phyloP scores from a whole-genome alignment of 2,797 vertebrate genomes.

The Naso thynnoides region DNA sequence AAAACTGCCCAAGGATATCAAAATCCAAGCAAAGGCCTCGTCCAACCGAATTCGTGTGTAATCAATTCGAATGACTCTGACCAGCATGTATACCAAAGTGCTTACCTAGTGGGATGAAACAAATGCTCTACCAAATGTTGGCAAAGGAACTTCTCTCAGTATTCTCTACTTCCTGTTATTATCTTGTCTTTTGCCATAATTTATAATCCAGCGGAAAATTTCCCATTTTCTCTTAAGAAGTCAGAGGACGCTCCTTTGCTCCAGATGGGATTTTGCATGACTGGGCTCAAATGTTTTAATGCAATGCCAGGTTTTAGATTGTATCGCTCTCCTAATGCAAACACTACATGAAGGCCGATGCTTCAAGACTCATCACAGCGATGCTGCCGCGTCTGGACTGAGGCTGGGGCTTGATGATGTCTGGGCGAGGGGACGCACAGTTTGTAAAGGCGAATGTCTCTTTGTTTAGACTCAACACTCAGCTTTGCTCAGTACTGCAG shows the following conservation, averaged over 20 bases:
- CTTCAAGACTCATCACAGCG: conserved; percentile 6
- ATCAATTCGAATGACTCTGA: conserved; percentile 66
- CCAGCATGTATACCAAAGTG: conserved; percentile 83
- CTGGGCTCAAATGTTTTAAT: conserved; percentile 35
- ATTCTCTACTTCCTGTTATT: conserved; percentile 59
- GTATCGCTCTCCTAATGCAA: conserved; percentile 44
- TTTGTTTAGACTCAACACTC: conserved; percentile 29
- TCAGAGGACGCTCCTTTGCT: conserved; percentile 35
- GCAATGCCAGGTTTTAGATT: conserved; percentile 25
- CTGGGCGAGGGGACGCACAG: background rate
- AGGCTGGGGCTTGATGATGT: conserved; percentile 21
- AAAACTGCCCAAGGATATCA: conserved; percentile 68
- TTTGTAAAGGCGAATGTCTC: conserved; percentile 26
- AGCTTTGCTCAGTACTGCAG: conserved; percentile 38
- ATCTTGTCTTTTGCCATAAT: conserved; percentile 44
- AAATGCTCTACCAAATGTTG: conserved; percentile 64
- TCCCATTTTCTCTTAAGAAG: conserved; percentile 27
- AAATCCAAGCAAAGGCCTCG: conserved; percentile 69
- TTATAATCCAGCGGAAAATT: conserved; percentile 37
- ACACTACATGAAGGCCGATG: conserved; percentile 62
- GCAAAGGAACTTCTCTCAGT: conserved; percentile 62
- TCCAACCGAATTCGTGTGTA: conserved; percentile 55
- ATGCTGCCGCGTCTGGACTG: conserved; percentile 23
- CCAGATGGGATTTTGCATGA: conserved; percentile 38
- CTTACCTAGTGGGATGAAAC: conserved; percentile 65